phyloP scores from a whole-genome alignment of 2,113 vertebrate genomes.

The Pseudorectes ferrugineus region DNA sequence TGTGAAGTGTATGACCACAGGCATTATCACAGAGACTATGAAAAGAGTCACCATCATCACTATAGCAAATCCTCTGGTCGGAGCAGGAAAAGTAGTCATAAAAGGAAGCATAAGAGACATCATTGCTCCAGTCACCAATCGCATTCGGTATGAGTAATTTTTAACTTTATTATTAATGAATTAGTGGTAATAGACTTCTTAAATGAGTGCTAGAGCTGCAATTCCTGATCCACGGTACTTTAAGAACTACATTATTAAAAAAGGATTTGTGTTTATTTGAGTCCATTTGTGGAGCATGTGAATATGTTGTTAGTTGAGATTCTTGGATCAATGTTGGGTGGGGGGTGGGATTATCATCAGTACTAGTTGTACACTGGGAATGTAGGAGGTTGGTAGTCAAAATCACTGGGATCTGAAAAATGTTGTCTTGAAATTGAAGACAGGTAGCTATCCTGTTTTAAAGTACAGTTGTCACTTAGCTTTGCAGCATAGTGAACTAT shows the following conservation, averaged over 20 bases:
- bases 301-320: conserved; percentile 27
- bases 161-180: conserved; percentile 67
- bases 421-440: background rate
- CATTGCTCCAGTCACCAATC: conserved; percentile 79
- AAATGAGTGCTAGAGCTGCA: conserved; percentile 53
- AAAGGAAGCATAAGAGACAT: conserved; percentile 77
- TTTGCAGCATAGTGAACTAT: background rate
- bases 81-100: conserved; percentile 84
- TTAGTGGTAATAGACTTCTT: conserved; percentile 61
- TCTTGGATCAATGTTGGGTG: background rate
- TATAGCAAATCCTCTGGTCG: conserved; percentile 92
- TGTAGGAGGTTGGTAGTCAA: background rate
- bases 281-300: background rate
- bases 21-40: conserved; percentile 81
- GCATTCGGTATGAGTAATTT: conserved; percentile 84
- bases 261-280: conserved; percentile 34
- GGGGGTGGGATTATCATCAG: background rate
- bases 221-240: conserved; percentile 41
- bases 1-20: conserved; percentile 76
- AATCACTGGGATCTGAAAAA: background rate
- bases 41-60: conserved; percentile 79
- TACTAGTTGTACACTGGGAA: background rate
- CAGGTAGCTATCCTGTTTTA: background rate
- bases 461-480: background rate
- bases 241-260: background rate